Evolutionary conservation across 2,888 invertebrate genomes (phyloP).

Genomic region (Cryptops parisi): DNA sequence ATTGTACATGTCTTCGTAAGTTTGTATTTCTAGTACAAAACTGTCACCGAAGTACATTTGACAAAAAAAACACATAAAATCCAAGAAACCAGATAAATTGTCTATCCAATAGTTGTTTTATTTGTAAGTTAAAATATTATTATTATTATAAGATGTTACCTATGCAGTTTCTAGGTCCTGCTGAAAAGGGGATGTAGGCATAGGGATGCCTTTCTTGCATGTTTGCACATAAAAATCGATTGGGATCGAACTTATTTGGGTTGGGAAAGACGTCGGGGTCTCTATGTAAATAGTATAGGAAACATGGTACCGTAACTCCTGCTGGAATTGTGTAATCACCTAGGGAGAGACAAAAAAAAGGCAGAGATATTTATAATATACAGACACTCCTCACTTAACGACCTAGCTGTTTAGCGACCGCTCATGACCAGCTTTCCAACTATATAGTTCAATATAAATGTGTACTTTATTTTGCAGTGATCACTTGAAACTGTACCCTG

Average conservation of each 20-base stretch:
- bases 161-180: conserved; percentile 27
- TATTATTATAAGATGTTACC: conserved; percentile 5
- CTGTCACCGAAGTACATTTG: too few relatives aligned
- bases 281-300: conserved; percentile 47
- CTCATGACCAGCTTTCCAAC: too few relatives aligned
- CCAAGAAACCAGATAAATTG: too few relatives aligned
- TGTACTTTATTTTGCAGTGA: too few relatives aligned
- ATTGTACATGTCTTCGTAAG: too few relatives aligned
- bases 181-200: conserved; percentile 35
- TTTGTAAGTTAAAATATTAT: neutral
- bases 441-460: too few relatives aligned
- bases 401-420: too few relatives aligned
- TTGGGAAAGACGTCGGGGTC: conserved; percentile 46
- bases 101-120: too few relatives aligned
- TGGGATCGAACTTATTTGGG: conserved; percentile 60
- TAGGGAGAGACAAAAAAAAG: neutral
- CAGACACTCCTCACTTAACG: neutral
- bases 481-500: too few relatives aligned
- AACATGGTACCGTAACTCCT: conserved; percentile 48
- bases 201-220: conserved; percentile 52
- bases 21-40: too few relatives aligned
- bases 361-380: neutral
- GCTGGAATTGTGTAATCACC: conserved; percentile 49
- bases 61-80: too few relatives aligned
- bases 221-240: conserved; percentile 55